Evolutionary conservation across 2,888 invertebrate genomes (phyloP).

Genomic region (Abscondita cerata): DNA sequence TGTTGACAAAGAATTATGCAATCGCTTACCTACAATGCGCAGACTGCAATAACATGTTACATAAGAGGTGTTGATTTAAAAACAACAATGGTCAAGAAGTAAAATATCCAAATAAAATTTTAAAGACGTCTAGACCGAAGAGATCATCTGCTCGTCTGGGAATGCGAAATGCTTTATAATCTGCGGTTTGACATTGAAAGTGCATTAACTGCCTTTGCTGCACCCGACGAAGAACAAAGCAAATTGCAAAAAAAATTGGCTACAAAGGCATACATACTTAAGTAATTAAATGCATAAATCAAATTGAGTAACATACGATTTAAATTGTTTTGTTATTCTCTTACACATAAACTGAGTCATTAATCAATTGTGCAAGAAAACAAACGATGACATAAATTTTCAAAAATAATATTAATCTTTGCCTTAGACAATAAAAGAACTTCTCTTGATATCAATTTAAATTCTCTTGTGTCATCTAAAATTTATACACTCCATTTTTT

Average conservation of each 20-base stretch:
- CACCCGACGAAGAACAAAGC: slow-evolving; percentile 1
- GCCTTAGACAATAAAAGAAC: too few species aligned
- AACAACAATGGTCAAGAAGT: not conserved
- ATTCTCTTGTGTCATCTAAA: too few species aligned
- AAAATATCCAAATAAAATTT: not conserved
- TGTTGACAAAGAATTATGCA: slow-evolving; percentile 15
- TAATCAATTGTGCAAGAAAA: not conserved
- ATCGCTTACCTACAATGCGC: slow-evolving; percentile 2
- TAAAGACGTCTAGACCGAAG: slow-evolving; percentile 15
- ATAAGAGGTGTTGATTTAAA: not conserved
- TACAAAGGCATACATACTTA: not conserved
- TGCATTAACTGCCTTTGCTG: slow-evolving; percentile 28
- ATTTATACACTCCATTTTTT: too few species aligned
- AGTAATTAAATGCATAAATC: slow-evolving; percentile 1
- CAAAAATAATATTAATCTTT: too few species aligned
- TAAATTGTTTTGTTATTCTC: slow-evolving; percentile 13
- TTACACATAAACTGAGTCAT: slow-evolving; percentile 1
- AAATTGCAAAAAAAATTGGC: too few species aligned
- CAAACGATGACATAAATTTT: not conserved
- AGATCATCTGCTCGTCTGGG: slow-evolving; percentile 43
- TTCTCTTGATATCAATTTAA: too few species aligned
- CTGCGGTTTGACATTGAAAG: slow-evolving; percentile 42
- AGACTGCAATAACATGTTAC: slow-evolving; percentile 1
- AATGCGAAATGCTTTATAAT: slow-evolving; percentile 47
- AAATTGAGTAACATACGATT: not conserved